These are phyloP conservation scores for Frankliniella intonsa DNA, from an alignment of 2,888 invertebrate genomes.

Conservation along the genomic window DNA sequence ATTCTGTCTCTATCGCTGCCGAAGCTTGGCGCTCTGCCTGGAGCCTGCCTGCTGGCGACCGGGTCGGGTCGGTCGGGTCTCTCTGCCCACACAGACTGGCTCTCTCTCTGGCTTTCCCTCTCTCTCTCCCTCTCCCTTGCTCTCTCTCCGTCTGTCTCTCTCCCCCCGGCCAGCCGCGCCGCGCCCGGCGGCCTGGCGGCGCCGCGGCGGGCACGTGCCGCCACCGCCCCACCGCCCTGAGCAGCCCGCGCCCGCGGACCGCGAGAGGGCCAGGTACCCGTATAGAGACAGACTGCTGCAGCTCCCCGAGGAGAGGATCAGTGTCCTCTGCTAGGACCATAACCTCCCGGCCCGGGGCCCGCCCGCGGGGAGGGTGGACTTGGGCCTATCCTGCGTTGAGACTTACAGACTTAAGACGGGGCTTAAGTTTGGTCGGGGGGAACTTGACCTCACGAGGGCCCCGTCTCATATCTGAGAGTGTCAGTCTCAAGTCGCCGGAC, in stretches of 20 bases:
- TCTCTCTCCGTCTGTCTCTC: not conserved
- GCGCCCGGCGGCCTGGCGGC: not conserved
- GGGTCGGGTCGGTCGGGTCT: not conserved
- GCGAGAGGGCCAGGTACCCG: not conserved
- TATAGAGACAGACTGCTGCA: no score
- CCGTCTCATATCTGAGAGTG: no score
- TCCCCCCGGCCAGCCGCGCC: not conserved
- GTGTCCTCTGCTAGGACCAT: no score
- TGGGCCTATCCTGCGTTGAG: no score
- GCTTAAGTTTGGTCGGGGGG: no score
- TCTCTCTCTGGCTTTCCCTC: not conserved
- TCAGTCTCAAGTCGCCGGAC: no score
- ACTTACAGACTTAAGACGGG: no score
- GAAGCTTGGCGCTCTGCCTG: slow-evolving; percentile 1
- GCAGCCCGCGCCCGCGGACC: not conserved
- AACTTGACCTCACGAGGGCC: no score
- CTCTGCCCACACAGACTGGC: not conserved
- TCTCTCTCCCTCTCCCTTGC: not conserved
- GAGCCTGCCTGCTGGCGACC: slow-evolving; percentile 4
- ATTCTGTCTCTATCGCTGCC: slow-evolving; percentile 26
- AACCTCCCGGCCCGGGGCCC: no score
- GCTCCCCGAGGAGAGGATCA: no score
- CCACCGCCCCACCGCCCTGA: not conserved
- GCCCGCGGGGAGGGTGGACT: no score
- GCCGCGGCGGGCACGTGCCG: slow-evolving; percentile 3